Evolutionary conservation across 2,797 vertebrate genomes (phyloP), one percentile per base, ranked within the genome.

Genomic region (Luscinia megarhynchos): DNA sequence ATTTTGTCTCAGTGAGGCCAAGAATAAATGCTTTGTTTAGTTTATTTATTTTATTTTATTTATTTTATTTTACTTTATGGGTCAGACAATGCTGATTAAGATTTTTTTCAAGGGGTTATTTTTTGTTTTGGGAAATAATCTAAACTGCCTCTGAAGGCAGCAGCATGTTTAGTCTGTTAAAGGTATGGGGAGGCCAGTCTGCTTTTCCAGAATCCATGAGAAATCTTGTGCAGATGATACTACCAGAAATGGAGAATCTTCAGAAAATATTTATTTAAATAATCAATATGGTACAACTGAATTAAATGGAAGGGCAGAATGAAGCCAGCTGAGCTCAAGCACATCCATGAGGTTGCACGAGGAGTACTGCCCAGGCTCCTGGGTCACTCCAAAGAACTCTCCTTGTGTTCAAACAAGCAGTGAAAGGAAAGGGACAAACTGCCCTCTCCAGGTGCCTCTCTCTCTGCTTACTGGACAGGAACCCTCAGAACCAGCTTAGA

Each of bases 61-160:
- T 51, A 38, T 50, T 50, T 50, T 27, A 50, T 50, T 50, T 50
- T 27, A 50, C 10, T 51, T 51, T 48, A 23, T 48, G 13, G 23
- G 23, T 48, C 23, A 83, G 59, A 54, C 17, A 62, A 50, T 21
- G 30, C 9, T 84, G 54, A 87, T 16, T 82, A 27, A 14, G 18
- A 38, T 77, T 43, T 11, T 10, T 40, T 77, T 45, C 8, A 18
- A 3, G 21, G 2, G 1, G 69, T 92, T 91, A 61, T 34, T 48
- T 92, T 94, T 88, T 94, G 36, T 53, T 95, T 79, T 64, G 61
- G 68, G 51, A 38, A 84, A 90, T 55, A 78, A 51, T 36, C 46
- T 69, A 64, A 92, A 74, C 36, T 46, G 24, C 9, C 15, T 40
- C 18, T 1, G 15, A 87, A 89, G 18, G 7, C 45, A 69, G 36